Conservation (phyloP, 1,140 invertebrate genomes). For the Drosophila pallidifrons region DNA sequence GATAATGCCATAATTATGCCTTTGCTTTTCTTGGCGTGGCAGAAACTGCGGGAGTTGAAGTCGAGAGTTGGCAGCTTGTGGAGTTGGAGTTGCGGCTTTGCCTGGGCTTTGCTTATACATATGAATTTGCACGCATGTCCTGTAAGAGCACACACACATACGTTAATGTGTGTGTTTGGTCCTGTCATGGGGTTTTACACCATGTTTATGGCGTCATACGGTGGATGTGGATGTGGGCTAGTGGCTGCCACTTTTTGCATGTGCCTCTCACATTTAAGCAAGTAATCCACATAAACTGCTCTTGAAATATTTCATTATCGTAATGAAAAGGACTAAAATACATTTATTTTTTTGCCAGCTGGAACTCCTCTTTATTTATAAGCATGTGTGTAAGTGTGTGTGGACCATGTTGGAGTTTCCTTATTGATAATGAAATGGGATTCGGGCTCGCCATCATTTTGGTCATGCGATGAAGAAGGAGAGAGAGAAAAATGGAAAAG, state of each 20-base stretch:
- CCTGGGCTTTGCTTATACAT: slow-evolving; percentile 48
- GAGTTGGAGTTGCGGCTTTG: slow-evolving; percentile 68
- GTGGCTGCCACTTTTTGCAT: slow-evolving; percentile 66
- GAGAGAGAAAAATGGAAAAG: slow-evolving; percentile 13
- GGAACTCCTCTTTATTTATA: slow-evolving; percentile 33
- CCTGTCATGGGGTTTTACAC: slow-evolving; percentile 48
- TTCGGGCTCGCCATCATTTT: slow-evolving; percentile 29
- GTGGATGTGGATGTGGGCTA: slow-evolving; percentile 6
- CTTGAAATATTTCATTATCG: slow-evolving; percentile 81
- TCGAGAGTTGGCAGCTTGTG: background rate
- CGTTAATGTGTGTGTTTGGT: slow-evolving; percentile 11
- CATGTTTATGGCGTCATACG: slow-evolving; percentile 63
- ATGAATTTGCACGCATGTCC: slow-evolving; percentile 73
- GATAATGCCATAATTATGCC: slow-evolving; percentile 82
- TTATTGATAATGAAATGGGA: slow-evolving; percentile 72
- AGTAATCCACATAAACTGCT: slow-evolving; percentile 81
- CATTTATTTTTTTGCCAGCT: slow-evolving; percentile 66
- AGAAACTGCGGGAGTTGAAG: slow-evolving; percentile 29
- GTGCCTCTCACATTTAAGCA: slow-evolving; percentile 66
- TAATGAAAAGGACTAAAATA: slow-evolving; percentile 76
- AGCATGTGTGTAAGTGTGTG: slow-evolving; percentile 6
- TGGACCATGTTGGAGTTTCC: slow-evolving; percentile 23
- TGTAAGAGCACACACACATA: slow-evolving; percentile 14
- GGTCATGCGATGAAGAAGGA: slow-evolving; percentile 37
- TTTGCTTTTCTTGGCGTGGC: slow-evolving; percentile 69